Base-by-base conservation (phyloP, 2,797 vertebrate species). In the Anisognathus igniventris region DNA sequence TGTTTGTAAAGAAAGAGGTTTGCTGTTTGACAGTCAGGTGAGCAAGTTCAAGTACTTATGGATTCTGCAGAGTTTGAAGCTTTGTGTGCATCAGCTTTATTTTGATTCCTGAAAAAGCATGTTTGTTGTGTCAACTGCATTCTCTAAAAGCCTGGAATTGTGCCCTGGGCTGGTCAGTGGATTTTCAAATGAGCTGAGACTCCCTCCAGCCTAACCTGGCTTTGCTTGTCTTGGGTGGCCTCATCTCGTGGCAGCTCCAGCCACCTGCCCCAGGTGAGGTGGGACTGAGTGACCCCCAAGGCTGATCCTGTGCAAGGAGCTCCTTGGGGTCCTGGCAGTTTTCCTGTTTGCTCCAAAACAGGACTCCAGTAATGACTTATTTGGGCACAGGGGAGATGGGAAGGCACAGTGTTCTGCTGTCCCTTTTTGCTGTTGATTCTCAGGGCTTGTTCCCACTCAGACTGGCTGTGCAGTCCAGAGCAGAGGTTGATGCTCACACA, bases 251-350 rank as follows among this genome's bases (percentile, higher is more conserved):
- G n/a, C 30, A 42, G 13, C 54, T 92, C 22, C 66, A 10, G 66
- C 54, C 35, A 6, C 44, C 42, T 65, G 28, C 31, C 23, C 57
- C 51, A 50, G 33, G 14, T 14, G 42, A 67, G 18, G 22, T 0
- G 4, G 14, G 25, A 42, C 21, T 48, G 22, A 18, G 40, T 1
- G 3, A 18, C 25, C 0, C 12, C 27, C 0, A 2, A 28, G 48
- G 31, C 65, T 56, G 51, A 51, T 22, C 27, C 54, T 65, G 16
- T 72, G 37, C n/a, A 25, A 80, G 53, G 53, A 89, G 16, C 30
- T 56, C 0, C n/a, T 6, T 35, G 45, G 21, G 14, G 31, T 83
- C 25, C 50, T 66, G n/a, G 53, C 40, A 42, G n/a, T 48, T 67
- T 37, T 67, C 9, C 23, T 10, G 3, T 27, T 28, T 78, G 50